A percentile compares a stretch with the other conserved stretches of the same genome.
Conservation (phyloP, 2,797 vertebrate species). For the Microchirus variegatus region DNA sequence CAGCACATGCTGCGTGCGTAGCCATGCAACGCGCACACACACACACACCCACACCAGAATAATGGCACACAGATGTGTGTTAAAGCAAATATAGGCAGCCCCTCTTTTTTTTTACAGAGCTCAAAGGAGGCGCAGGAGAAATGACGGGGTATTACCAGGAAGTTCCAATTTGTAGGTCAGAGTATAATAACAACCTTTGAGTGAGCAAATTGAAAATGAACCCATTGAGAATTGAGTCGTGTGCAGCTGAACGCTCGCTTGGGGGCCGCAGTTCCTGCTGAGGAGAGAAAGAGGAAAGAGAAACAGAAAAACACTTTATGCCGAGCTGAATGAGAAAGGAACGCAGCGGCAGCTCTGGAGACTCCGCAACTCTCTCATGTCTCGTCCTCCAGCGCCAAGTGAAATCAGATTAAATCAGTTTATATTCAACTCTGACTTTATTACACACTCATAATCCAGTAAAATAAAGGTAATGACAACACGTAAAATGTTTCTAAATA, state of each 20-base stretch:
- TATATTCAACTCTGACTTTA: too few species aligned
- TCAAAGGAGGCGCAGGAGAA: conserved; percentile 74
- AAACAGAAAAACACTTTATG: conserved; percentile 69
- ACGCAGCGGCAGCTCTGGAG: conserved; percentile 39
- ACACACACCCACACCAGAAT: conserved; percentile 33
- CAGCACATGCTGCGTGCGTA: conserved; percentile 15
- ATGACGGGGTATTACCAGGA: conserved; percentile 83
- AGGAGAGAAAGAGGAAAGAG: conserved; percentile 63
- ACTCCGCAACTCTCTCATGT: conserved; percentile 27
- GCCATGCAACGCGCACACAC: conserved; percentile 23
- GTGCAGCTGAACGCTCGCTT: conserved; percentile 73
- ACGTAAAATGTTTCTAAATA: too few species aligned
- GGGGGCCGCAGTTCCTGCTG: conserved; percentile 68
- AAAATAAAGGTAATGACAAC: too few species aligned
- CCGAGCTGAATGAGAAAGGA: conserved; percentile 60
- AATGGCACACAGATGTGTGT: conserved; percentile 84
- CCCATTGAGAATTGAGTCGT: conserved; percentile 78
- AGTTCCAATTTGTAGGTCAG: conserved; percentile 87
- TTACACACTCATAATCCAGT: too few species aligned
- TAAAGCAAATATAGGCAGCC: conserved; percentile 81
- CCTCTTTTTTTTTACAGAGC: conserved; percentile 60
- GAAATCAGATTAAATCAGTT: not conserved
- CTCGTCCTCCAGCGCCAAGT: not conserved
- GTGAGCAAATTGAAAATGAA: conserved; percentile 86
- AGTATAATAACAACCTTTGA: conserved; percentile 87